Conservation (phyloP, 1,140 invertebrate species). For the Drosophila kohkoa region DNA sequence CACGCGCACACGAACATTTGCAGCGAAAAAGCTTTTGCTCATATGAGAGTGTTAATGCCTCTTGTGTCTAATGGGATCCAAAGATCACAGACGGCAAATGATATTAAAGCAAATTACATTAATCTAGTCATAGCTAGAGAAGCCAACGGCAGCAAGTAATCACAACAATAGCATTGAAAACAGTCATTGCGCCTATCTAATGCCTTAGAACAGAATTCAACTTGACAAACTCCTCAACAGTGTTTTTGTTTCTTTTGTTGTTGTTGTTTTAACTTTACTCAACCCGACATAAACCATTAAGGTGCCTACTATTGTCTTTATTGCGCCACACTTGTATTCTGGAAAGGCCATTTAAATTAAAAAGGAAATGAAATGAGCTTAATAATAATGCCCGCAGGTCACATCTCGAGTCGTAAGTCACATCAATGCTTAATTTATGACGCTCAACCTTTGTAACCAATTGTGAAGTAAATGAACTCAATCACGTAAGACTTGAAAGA, state of each 20-base stretch:
- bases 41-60: not conserved
- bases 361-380: slow-evolving; percentile 41
- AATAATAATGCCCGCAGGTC: slow-evolving; percentile 16
- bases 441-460: slow-evolving; percentile 41
- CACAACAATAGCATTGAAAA: slow-evolving; percentile 37
- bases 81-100: slow-evolving; percentile 60
- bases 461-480: slow-evolving; percentile 33
- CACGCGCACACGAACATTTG: not conserved
- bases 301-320: not conserved
- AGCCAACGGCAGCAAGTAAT: not conserved
- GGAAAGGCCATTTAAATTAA: slow-evolving; percentile 46
- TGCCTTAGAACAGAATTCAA: slow-evolving; percentile 36
- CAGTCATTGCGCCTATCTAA: slow-evolving; percentile 40
- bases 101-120: slow-evolving; percentile 60
- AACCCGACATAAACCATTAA: slow-evolving; percentile 35
- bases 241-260: too few relatives aligned
- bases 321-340: not conserved
- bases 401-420: slow-evolving; percentile 13
- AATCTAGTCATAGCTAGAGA: slow-evolving; percentile 17
- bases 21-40: not conserved
- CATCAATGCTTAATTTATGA: slow-evolving; percentile 56
- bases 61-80: slow-evolving; percentile 58
- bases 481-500: slow-evolving; percentile 54
- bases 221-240: slow-evolving; percentile 13
- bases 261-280: not conserved